Conservation (phyloP, 37 sponge, comb jelly and placozoan species). For the Agelas oroides region DNA sequence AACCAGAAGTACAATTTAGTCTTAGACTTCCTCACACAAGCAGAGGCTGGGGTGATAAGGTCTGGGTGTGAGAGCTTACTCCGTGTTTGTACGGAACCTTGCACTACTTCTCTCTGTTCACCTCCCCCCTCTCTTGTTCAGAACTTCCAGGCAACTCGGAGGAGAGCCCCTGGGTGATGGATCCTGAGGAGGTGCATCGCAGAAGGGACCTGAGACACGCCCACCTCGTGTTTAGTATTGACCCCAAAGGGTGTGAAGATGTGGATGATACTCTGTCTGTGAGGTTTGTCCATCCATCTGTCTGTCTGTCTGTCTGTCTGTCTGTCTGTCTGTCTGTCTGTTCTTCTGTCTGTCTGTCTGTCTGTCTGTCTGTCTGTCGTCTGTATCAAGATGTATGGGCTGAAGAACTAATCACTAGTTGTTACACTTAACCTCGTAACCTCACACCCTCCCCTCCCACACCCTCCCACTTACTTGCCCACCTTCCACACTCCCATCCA, state of each 20-base stretch:
- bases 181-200: constrained; percentile 15
- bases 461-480: not conserved
- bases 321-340: no score
- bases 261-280: constrained; percentile 85
- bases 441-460: not conserved
- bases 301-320: no score
- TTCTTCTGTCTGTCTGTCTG: no score
- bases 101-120: not conserved
- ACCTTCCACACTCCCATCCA: not conserved
- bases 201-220: constrained; percentile 55
- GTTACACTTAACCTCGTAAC: no score
- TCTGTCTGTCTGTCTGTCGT: no score
- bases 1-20: no score
- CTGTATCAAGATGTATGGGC: no score
- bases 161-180: constrained; percentile 44
- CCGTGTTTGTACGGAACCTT: no score
- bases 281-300: constrained; percentile 35
- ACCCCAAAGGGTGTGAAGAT: constrained; percentile 88
- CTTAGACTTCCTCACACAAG: no score
- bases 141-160: constrained; percentile 21
- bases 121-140: not conserved
- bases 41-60: no score
- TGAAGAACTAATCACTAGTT: no score
- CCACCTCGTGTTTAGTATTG: constrained; percentile 82
- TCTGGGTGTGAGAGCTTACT: no score